These are phyloP conservation scores for Hemibagrus wyckioides DNA, from an alignment of 2,113 vertebrate species.

Conservation along the genomic window DNA sequence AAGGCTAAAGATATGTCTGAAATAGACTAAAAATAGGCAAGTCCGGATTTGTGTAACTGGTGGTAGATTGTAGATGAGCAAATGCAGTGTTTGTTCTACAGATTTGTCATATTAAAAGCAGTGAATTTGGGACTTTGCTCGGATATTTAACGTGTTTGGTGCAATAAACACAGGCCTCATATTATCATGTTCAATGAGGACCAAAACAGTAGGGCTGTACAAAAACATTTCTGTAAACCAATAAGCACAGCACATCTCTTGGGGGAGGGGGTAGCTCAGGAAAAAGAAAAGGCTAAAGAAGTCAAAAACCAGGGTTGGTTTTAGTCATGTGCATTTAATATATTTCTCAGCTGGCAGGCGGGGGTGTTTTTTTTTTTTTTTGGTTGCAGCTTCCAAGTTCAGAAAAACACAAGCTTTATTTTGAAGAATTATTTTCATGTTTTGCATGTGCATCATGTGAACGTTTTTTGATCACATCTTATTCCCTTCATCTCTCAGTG, in stretches of 20 bases:
- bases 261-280: not conserved
- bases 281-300: constrained; percentile 34
- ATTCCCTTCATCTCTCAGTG: not conserved
- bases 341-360: constrained; percentile 59
- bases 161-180: constrained; percentile 1
- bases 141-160: constrained; percentile 11
- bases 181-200: not conserved
- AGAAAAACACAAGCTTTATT: constrained; percentile 17
- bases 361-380: constrained; percentile 30
- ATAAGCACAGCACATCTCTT: not conserved
- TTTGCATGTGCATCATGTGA: not conserved
- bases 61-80: not conserved
- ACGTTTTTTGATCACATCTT: not conserved
- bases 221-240: constrained; percentile 16
- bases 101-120: too few relatives aligned
- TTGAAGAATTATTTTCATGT: not conserved
- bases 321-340: constrained; percentile 71
- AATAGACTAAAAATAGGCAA: not conserved
- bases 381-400: constrained; percentile 1
- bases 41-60: too few relatives aligned
- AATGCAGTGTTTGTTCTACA: not conserved
- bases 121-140: not conserved
- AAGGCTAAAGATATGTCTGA: not conserved
- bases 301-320: constrained; percentile 67
- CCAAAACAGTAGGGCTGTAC: not conserved